Evolutionary conservation across 2,888 invertebrate genomes (phyloP).

Genomic region (Marasmarcha lunaedactyla): DNA sequence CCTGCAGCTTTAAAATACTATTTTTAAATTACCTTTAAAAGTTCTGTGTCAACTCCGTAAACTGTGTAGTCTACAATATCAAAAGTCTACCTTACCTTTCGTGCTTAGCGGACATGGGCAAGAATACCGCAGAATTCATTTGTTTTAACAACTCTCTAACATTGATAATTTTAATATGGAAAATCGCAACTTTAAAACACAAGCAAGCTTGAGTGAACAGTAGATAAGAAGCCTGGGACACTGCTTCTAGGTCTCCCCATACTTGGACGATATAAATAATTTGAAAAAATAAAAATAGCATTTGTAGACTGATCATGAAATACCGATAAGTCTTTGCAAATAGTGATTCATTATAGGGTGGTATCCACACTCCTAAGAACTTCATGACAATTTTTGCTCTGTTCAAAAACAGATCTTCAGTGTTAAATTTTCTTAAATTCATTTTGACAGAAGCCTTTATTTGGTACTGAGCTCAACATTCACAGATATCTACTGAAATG

Average conservation of each 20-base stretch:
- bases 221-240: constrained; percentile 47
- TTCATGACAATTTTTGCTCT: constrained; percentile 50
- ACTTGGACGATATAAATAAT: constrained; percentile 42
- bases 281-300: constrained; percentile 47
- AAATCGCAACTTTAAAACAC: constrained; percentile 49
- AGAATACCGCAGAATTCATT: constrained; percentile 41
- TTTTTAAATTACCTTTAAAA: too few relatives aligned
- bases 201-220: constrained; percentile 54
- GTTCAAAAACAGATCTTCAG: constrained; percentile 39
- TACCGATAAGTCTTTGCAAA: constrained; percentile 25
- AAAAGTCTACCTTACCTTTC: constrained; percentile 27
- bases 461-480: not conserved
- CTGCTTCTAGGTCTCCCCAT: constrained; percentile 51
- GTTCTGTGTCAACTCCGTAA: too few relatives aligned
- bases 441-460: not conserved
- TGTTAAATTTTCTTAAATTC: constrained; percentile 5
- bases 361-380: constrained; percentile 49
- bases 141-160: constrained; percentile 29
- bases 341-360: constrained; percentile 23
- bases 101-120: constrained; percentile 29
- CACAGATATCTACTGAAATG: too few relatives aligned
- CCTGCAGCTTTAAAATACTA: constrained; percentile 23
- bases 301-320: constrained; percentile 41
- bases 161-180: constrained; percentile 33
- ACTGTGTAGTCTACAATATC: too few relatives aligned